These are phyloP conservation scores for Panzeria rudis DNA, from an alignment of 2,888 invertebrate genomes.

Conservation along the genomic window DNA sequence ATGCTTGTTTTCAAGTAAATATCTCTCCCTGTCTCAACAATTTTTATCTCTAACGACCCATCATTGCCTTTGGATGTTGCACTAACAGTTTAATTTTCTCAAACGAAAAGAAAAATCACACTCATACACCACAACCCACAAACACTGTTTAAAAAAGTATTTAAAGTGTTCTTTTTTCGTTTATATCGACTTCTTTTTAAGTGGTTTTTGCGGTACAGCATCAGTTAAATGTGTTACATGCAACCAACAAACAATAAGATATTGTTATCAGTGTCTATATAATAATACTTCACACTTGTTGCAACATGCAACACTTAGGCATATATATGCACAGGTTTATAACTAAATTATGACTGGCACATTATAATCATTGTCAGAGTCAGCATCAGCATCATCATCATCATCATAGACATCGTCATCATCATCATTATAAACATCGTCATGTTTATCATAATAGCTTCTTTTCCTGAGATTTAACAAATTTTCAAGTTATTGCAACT, in stretches of 20 bases:
- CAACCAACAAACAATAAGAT: slow-evolving; percentile 24
- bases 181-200: slow-evolving; percentile 30
- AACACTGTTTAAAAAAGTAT: slow-evolving; percentile 10
- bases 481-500: slow-evolving; percentile 21
- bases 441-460: not conserved
- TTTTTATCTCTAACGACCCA: slow-evolving; percentile 60
- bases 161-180: not conserved
- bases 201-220: slow-evolving; percentile 35
- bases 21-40: slow-evolving; percentile 7
- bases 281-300: slow-evolving; percentile 66
- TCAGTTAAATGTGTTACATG: slow-evolving; percentile 36
- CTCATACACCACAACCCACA: slow-evolving; percentile 12
- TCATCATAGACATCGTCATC: slow-evolving; percentile 3
- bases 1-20: not conserved
- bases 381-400: not conserved
- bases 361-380: slow-evolving; percentile 23
- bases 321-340: slow-evolving; percentile 25
- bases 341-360: slow-evolving; percentile 46
- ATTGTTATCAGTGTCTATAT: slow-evolving; percentile 62
- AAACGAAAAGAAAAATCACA: not conserved
- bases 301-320: slow-evolving; percentile 49
- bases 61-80: slow-evolving; percentile 53
- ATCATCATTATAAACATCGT: not conserved
- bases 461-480: not conserved
- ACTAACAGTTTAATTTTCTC: slow-evolving; percentile 50